Evolutionary conservation across 2,113 vertebrate genomes (phyloP), one percentile per base, ranked within the genome.

Genomic region (Cephalopterus ornatus): DNA sequence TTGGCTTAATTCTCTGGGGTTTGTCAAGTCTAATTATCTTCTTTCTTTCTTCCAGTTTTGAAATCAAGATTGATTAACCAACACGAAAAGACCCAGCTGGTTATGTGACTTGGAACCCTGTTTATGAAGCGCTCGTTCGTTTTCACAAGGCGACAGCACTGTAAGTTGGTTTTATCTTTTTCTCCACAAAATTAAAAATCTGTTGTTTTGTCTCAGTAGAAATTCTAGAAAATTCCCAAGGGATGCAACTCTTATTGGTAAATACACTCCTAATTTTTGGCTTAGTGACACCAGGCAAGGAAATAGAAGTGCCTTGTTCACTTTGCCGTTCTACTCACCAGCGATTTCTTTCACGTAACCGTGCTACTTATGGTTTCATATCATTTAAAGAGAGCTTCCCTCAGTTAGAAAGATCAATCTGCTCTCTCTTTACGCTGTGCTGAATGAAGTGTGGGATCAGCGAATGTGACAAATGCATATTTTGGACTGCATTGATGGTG

Each of bases 31-130:
- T 91, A 79, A 95, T 95, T 87, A 85, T 82, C 65, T 82, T 56
- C 89, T 58, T 85, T 87, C 87, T 95, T 74, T 87, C 74, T 92
- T 96, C 56, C 77, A 96, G 96, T 92, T 96, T 91, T 95, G 85
- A 95, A 94, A 93, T 91, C 85, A 61, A 92, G 88, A 86, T 78
- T 93, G 92, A 95, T 90, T 96, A 92, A 79, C 55, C 72, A 77
- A 50, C 90, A 88, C 30, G 2, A 80, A 70, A 70, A 92, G 90
- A 74, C 71, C 75, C 93, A 94, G 72, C 65, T 95, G 93, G 94
- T 88, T 91, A 88, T 96, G 70, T 95, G 91, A 95, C 80, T 96
- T 61, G 75, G 89, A 90, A 71, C 83, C 72, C 85, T 78, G 89
- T 83, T 88, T 86, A 81, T 84, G 91, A 95, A 85, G 61, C 21